Conservation (phyloP, 2,888 invertebrate species). For the Hypolimnas misippus region DNA sequence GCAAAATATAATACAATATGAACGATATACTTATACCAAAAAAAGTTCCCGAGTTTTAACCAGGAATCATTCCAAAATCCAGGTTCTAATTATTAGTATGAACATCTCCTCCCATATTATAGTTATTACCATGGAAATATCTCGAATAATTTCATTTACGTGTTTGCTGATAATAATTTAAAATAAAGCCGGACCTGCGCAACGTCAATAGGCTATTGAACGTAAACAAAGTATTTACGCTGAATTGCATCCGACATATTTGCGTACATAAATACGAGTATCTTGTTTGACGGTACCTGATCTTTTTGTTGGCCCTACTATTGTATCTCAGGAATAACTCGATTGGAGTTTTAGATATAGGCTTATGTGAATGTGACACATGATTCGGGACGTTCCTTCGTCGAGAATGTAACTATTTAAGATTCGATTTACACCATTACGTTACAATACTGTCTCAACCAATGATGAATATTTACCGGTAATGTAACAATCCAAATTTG, state of each 20-base stretch:
- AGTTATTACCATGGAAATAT: conserved; percentile 3
- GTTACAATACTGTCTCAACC: too few species aligned
- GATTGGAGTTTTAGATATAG: neutral
- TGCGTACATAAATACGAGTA: conserved; percentile 14
- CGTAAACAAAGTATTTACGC: conserved; percentile 17
- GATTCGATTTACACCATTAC: too few species aligned
- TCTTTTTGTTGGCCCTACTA: conserved; percentile 15
- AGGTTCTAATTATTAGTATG: too few species aligned
- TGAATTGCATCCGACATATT: conserved; percentile 20
- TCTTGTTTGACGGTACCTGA: conserved; percentile 12
- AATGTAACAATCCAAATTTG: too few species aligned
- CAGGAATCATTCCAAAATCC: too few species aligned
- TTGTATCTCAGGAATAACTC: neutral
- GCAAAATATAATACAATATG: too few species aligned
- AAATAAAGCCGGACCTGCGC: conserved; percentile 7
- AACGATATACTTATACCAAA: too few species aligned
- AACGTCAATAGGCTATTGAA: conserved; percentile 15
- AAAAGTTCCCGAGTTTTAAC: too few species aligned
- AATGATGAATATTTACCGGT: too few species aligned
- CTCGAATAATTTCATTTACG: neutral
- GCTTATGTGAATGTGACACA: neutral
- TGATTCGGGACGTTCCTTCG: too few species aligned
- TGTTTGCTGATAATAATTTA: conserved; percentile 14
- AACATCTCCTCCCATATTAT: too few species aligned
- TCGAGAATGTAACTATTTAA: too few species aligned